Evolutionary conservation across 2,888 invertebrate genomes (phyloP).

Genomic region (Lypha dubia): DNA sequence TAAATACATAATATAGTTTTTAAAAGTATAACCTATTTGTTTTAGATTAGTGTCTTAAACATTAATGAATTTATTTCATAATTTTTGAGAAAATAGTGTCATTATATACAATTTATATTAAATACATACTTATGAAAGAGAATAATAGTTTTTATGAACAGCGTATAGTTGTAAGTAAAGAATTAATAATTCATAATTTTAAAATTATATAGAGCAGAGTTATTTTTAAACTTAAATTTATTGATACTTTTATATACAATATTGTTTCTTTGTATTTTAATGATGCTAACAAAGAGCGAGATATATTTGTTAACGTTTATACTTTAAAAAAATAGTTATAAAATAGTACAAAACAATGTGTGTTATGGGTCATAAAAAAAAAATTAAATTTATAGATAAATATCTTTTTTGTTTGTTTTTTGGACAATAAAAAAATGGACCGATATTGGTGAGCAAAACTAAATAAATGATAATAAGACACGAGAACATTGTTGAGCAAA

Average conservation of each 20-base stretch:
- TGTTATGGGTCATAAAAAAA: too few relatives aligned
- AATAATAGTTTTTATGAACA: constrained; percentile 4
- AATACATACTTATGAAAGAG: constrained; percentile 36
- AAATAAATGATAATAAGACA: too few relatives aligned
- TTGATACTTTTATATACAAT: constrained; percentile 43
- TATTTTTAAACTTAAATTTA: constrained; percentile 36
- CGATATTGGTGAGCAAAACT: too few relatives aligned
- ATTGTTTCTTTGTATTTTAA: constrained; percentile 4
- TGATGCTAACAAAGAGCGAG: not conserved
- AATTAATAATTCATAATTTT: not conserved
- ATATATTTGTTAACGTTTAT: not conserved
- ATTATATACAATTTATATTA: constrained; percentile 62
- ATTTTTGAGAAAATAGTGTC: constrained; percentile 51
- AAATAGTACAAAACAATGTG: not conserved
- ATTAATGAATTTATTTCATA: constrained; percentile 55
- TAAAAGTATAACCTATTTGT: not conserved
- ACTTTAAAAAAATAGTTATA: not conserved
- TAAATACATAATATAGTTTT: not conserved
- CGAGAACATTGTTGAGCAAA: too few relatives aligned
- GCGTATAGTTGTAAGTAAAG: constrained; percentile 1
- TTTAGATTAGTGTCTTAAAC: constrained; percentile 46
- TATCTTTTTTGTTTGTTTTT: too few relatives aligned
- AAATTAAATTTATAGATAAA: not conserved
- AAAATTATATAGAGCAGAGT: not conserved
- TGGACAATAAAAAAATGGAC: too few relatives aligned